Base-by-base conservation (phyloP, 1,140 invertebrate species). In the Spodoptera frugiperda region DNA sequence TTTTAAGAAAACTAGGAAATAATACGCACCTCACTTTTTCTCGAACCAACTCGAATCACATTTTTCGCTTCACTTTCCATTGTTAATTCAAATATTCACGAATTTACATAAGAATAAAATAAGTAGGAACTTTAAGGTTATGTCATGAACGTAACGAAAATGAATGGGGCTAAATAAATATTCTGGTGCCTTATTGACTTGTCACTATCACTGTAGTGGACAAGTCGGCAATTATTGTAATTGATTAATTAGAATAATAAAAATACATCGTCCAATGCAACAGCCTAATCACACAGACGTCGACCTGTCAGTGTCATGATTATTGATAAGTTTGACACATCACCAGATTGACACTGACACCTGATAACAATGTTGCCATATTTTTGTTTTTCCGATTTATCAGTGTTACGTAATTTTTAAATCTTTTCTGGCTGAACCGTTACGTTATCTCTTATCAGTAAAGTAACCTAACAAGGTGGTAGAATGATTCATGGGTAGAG, bases 191-290 rank as follows among this genome's bases (percentile, higher is more conserved):
- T 10, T 76, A 77, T 74, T 74, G 61, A 77, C 89, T 87, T 87
- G 89, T 93, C 90, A 93, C 91, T 86, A 93, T 82, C 90, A 93
- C 89, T 93, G 91, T 93, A 91, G 89, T 91, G 91, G 91, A 93
- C 85, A 84, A 89, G 87, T 79, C 19, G 39, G 48, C n/a, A 75
- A 54, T 54, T 63, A 53, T 30, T 15, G 25, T 11, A 54, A 21
- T 54, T 65, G 17, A 63, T 53, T 75, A 53, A 61, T 73, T 73
- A 30, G 12, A 55, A 59, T 61, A 48, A 48, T 48, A 59, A 73
- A 59, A 53, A 65, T 30, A 63, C 72, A 75, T 65, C 54, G 14
- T 12, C 39, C 44, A 14, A 15, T 17, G n/a, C 30, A 15, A 17
- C 55, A 73, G 46, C 71, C 15, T 11, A 73, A 33, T 59, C 71